Evolutionary conservation across 1,140 invertebrate genomes (phyloP).

Genomic region (Argopecten irradians): DNA sequence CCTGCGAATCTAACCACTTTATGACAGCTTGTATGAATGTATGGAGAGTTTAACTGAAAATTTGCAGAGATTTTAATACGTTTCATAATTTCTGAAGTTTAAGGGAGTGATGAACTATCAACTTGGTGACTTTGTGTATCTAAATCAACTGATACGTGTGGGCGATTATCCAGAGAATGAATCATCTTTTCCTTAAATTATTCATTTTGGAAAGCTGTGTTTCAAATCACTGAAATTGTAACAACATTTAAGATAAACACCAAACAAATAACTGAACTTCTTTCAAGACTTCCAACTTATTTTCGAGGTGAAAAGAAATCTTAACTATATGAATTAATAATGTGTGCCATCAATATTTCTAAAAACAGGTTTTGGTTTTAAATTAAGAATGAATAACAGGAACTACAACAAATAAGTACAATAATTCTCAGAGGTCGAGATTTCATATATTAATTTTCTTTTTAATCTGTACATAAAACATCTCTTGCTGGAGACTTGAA

Average conservation of each 20-base stretch:
- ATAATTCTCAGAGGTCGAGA: constrained; percentile 24
- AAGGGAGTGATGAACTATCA: too few species aligned
- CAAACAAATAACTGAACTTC: not conserved
- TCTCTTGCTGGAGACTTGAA: not conserved
- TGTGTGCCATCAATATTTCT: not conserved
- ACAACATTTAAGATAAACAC: not conserved
- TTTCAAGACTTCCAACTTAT: not conserved
- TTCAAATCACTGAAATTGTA: not conserved
- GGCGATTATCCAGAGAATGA: not conserved
- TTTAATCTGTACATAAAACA: not conserved
- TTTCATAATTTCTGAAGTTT: too few species aligned
- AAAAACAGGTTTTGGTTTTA: constrained; percentile 7
- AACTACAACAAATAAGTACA: constrained; percentile 27
- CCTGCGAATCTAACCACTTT: too few species aligned
- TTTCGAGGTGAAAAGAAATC: not conserved
- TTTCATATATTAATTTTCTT: not conserved
- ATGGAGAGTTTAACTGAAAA: not conserved
- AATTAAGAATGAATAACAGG: constrained; percentile 19
- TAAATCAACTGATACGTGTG: too few species aligned
- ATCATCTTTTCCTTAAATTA: not conserved
- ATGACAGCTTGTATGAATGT: too few species aligned
- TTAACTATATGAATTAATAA: not conserved
- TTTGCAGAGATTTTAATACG: not conserved
- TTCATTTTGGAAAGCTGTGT: not conserved
- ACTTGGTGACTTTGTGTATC: too few species aligned